Evolutionary conservation across 2,888 invertebrate genomes (phyloP).

Genomic region (Pachydiplax longipennis): DNA sequence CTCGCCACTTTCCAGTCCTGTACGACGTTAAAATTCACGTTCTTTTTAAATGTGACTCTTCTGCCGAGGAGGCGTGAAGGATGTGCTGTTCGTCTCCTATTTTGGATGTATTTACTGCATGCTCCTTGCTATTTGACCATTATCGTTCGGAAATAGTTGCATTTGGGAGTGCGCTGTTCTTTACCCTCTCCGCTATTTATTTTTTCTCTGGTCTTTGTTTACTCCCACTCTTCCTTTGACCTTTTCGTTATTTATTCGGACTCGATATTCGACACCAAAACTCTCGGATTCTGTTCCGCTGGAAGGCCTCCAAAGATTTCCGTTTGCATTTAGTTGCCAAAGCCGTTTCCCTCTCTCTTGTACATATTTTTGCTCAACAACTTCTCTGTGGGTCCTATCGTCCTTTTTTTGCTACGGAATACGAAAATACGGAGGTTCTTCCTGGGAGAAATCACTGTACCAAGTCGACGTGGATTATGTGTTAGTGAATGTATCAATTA

Average conservation of each 20-base stretch:
- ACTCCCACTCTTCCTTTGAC: not conserved
- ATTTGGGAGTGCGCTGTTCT: not conserved
- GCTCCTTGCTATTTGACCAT: not conserved
- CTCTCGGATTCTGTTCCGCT: not conserved
- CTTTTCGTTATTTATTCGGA: not conserved
- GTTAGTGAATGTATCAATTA: slow-evolving; percentile 11
- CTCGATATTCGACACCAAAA: not conserved
- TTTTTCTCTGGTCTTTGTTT: not conserved
- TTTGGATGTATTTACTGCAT: not conserved
- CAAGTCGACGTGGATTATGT: not conserved
- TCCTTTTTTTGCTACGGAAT: not conserved
- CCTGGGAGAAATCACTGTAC: not conserved
- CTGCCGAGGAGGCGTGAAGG: not conserved
- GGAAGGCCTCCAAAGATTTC: not conserved
- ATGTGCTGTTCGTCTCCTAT: not conserved
- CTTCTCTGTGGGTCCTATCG: not conserved
- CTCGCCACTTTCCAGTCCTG: not conserved
- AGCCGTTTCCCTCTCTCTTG: not conserved
- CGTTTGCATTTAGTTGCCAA: not conserved
- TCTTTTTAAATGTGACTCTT: not conserved
- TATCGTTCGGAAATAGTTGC: not conserved
- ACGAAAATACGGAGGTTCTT: not conserved
- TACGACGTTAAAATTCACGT: not conserved
- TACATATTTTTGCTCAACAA: not conserved
- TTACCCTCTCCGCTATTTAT: not conserved